Percentiles rank a stretch among this genome's conserved stretches.
Conservation (phyloP, 1,140 invertebrate genomes). For the Drosophila baimaii region DNA sequence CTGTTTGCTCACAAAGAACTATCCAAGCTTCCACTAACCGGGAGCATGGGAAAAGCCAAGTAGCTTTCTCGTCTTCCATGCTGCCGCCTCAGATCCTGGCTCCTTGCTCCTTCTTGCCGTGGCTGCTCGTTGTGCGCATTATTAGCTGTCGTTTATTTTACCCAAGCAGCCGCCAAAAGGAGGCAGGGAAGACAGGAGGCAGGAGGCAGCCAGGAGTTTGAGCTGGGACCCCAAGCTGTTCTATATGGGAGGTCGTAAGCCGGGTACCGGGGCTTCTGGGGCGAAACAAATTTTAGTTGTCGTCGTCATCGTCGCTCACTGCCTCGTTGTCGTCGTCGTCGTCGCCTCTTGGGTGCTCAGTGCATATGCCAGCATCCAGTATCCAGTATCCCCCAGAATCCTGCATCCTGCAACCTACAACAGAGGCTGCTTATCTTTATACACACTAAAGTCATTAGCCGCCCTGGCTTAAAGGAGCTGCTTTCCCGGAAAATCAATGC, state of each 20-base stretch:
- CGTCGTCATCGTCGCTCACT: slow-evolving; percentile 55
- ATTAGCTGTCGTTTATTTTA: slow-evolving; percentile 82
- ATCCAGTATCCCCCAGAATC: slow-evolving; percentile 16
- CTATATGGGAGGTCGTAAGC: slow-evolving; percentile 13
- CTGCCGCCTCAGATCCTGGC: slow-evolving; percentile 27
- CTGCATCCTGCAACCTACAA: slow-evolving; percentile 17
- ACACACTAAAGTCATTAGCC: slow-evolving; percentile 79
- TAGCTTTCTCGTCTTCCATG: slow-evolving; percentile 45
- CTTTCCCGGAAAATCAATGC: slow-evolving; percentile 59
- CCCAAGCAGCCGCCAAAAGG: slow-evolving; percentile 50
- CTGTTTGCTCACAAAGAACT: slow-evolving; percentile 15
- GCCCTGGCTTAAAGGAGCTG: slow-evolving; percentile 55
- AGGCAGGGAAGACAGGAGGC: slow-evolving; percentile 14
- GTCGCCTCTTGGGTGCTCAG: slow-evolving; percentile 11
- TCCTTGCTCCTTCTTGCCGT: slow-evolving; percentile 25
- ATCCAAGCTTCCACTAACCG: slow-evolving; percentile 14
- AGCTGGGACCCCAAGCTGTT: slow-evolving; percentile 33
- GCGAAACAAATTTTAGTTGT: slow-evolving; percentile 74
- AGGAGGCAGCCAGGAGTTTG: slow-evolving; percentile 14
- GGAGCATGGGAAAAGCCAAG: slow-evolving; percentile 30
- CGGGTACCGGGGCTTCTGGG: slow-evolving; percentile 27
- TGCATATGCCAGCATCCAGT: slow-evolving; percentile 43
- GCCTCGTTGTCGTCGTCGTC: slow-evolving; percentile 48
- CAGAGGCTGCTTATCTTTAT: slow-evolving; percentile 66
- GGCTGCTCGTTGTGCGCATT: slow-evolving; percentile 74